Evolutionary conservation across 2,888 invertebrate species (phyloP).

Genomic region (Dryococelus australis): DNA sequence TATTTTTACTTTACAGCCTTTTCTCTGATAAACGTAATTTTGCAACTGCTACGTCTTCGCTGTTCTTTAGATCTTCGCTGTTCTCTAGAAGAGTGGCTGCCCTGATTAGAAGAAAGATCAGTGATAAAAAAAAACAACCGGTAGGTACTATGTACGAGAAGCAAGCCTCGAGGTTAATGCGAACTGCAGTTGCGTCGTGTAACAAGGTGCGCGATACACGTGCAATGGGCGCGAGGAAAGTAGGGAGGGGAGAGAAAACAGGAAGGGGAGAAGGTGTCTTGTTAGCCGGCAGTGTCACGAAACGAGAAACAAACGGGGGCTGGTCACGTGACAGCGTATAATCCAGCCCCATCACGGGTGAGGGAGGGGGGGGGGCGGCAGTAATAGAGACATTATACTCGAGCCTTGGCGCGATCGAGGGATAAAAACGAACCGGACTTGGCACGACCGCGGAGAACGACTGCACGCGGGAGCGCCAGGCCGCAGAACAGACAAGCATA

Average conservation of each 20-base stretch:
- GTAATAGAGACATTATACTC: slow-evolving; percentile 16
- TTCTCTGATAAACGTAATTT: no score
- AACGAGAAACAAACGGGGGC: neutral
- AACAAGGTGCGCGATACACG: neutral
- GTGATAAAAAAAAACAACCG: neutral
- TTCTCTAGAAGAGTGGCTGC: neutral
- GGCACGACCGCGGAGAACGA: neutral
- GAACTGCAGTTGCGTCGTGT: no score
- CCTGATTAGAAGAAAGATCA: neutral
- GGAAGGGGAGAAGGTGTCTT: neutral
- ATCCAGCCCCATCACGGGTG: neutral
- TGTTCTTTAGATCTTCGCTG: no score
- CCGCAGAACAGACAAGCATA: no score
- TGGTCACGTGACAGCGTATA: neutral
- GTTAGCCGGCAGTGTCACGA: neutral
- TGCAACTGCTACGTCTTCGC: no score
- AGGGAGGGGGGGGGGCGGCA: neutral
- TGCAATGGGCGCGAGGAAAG: neutral
- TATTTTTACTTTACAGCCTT: no score
- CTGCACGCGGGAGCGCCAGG: no score
- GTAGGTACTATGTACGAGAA: neutral
- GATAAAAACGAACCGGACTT: neutral
- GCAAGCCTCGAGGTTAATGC: neutral
- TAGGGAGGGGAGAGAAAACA: neutral
- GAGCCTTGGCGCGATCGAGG: neutral